Conservation (phyloP, 1,140 invertebrate species). For the Thrips palmi region DNA sequence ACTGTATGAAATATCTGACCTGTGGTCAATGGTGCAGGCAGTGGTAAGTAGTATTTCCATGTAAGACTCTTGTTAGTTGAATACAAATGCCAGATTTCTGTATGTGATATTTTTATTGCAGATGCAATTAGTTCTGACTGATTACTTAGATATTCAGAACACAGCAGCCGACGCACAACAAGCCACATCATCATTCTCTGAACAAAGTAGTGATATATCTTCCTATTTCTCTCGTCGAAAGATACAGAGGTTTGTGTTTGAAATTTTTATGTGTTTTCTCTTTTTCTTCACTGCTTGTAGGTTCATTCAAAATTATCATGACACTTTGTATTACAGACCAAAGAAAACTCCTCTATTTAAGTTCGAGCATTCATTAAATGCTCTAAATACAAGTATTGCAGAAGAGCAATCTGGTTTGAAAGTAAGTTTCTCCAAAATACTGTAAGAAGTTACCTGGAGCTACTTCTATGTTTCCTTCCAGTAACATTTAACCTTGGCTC, state of each 20-base stretch:
- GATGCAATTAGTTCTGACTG: constrained; percentile 58
- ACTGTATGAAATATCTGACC: constrained; percentile 61
- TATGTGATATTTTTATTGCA: constrained; percentile 23
- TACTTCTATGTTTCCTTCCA: constrained; percentile 1
- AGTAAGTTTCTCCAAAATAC: constrained; percentile 5
- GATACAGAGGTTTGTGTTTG: constrained; percentile 28
- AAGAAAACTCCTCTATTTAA: constrained; percentile 46
- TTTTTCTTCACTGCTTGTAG: constrained; percentile 7
- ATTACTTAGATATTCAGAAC: constrained; percentile 69
- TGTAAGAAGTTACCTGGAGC: neutral
- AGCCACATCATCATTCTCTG: constrained; percentile 30
- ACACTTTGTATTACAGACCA: constrained; percentile 22
- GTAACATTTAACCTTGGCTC: neutral
- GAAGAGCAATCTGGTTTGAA: constrained; percentile 27
- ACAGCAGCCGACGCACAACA: constrained; percentile 35
- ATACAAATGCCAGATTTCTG: too few relatives aligned
- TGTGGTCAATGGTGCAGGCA: constrained; percentile 75
- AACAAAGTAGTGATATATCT: constrained; percentile 40
- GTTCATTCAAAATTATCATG: constrained; percentile 9
- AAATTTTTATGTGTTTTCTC: constrained; percentile 11
- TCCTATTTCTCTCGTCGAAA: constrained; percentile 42
- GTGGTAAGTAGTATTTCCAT: constrained; percentile 38
- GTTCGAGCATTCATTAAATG: constrained; percentile 62
- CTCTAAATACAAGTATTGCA: constrained; percentile 42
- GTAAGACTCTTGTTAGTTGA: too few relatives aligned